These are phyloP conservation scores for Netelia melanura DNA, from an alignment of 2,888 invertebrate genomes.

Conservation along the genomic window DNA sequence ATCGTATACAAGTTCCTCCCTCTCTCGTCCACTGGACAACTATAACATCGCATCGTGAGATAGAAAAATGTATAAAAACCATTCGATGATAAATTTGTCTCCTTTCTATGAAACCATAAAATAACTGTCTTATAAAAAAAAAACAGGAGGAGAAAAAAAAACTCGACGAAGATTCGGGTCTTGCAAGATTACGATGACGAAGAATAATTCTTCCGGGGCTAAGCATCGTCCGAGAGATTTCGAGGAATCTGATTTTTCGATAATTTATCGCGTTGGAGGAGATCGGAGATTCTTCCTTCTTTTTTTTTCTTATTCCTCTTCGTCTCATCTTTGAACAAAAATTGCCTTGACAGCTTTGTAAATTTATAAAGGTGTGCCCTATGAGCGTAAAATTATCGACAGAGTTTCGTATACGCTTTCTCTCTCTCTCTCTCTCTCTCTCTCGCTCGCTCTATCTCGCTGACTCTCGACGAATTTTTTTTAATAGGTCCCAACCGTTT, in stretches of 20 bases:
- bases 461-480: conserved; percentile 53
- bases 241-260: conserved; percentile 34
- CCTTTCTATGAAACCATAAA: conserved; percentile 38
- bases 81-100: conserved; percentile 40
- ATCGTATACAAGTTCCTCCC: conserved; percentile 43
- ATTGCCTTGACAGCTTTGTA: conserved; percentile 40
- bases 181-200: conserved; percentile 32
- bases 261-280: conserved; percentile 37
- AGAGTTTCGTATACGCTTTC: conserved; percentile 32
- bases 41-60: background rate
- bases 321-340: conserved; percentile 21
- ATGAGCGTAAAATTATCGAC: conserved; percentile 37
- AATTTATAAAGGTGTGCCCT: conserved; percentile 60
- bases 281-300: background rate
- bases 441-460: background rate
- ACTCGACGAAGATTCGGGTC: conserved; percentile 2
- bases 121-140: conserved; percentile 37
- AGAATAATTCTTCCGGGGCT: conserved; percentile 27
- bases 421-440: background rate
- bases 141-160: conserved; percentile 5
- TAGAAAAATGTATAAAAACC: conserved; percentile 25
- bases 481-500: conserved; percentile 77
- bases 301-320: background rate
- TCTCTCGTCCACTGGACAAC: conserved; percentile 28
- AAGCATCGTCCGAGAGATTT: background rate